Base-by-base conservation (phyloP, 2,888 invertebrate genomes). In the Callyntrura guangdongensis region DNA sequence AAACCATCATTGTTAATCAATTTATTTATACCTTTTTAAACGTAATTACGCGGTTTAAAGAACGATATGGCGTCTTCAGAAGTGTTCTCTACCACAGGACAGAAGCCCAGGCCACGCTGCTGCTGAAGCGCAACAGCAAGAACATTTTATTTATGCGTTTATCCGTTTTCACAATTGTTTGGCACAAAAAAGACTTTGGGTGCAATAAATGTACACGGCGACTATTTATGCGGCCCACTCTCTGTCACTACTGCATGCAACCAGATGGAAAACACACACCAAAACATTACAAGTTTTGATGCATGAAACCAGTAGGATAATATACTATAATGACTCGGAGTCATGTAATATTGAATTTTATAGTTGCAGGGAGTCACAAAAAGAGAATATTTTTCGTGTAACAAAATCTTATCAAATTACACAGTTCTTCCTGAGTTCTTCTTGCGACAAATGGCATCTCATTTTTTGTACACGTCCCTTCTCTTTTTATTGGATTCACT, bases 121-220 rank as follows among this genome's bases (percentile, higher is more conserved):
- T 36, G 36, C 36, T 36, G 36, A 36, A 36, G 36, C 27, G 67
- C 47, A 47, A 20, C 47, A 36, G 47, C 77, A 77, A 77, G 53
- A 77, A 36, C 36, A 36, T 36, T 36, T 36, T 36, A 79, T 86
- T 79, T 86, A 86, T 53, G 49, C 61, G 36, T 64, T 86, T 27
- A 20, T 86, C 56, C 25, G 64, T 17, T 86, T 86, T 86, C 59
- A 67, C 79, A 53, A n/a, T 86, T 72, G 53, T 77, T 86, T 72
- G 74, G 84, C 56, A 84, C 22, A 64, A 64, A 64, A 64, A 64
- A 64, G 11, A 64, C 1, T 14, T 8, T 0, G 3, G 74, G 56
- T 6, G 17, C 27, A 56, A 45, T 36, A 61, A 81, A 61, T 27
- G 27, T 61, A 81, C 2, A 77, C 0, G 22, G 53, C 27, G 64